Evolutionary conservation across 2,888 invertebrate species (phyloP), one percentile per base, ranked within the genome.

Genomic region (Lasius fuliginosus): DNA sequence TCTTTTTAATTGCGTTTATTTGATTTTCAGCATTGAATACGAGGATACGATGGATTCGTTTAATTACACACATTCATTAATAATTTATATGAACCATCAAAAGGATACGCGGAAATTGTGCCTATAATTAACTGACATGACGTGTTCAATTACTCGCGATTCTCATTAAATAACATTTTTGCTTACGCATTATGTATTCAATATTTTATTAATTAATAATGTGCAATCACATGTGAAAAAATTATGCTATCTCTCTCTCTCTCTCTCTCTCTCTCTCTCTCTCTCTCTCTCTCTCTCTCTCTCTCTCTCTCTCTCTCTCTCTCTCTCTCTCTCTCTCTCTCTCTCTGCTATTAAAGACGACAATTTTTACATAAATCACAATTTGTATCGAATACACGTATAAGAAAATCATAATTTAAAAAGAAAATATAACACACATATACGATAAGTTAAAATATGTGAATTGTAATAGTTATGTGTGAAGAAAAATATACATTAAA

Each of bases 151-250:
- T 71, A 60, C 69, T 79, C 42, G 67, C 53, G 18, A 33, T 58
- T 79, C 68, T 79, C 79, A 42, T 79, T 79, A 71, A 79, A 79
- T 79, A 71, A 58, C 15, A 79, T 71, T 79, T 71, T 79, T 71
- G 42, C 58, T 27, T 11, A 33, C 33, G 69, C n/a, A 69, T 69
- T 69, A 58, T 23, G n/a, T 23, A 33, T 69, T 23, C 36, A 58
- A 18, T 71, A 71, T 60, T 69, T 71, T 79, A 79, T 71, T 82
- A 84, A 84, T 84, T 75, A 84, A 49, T 73, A 56, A 53, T 53
- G 33, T 49, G 15, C 46, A 73, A 73, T 65, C 81, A 58, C 81
- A 84, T 81, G 30, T 40, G 36, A 49, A 36, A 46, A 12, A 60
- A 49, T 15, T 53, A 30, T 62, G 11, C n/a, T 68, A 60, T 60